Conservation (phyloP, 2,113 vertebrate species). For the Chloropsis cyanopogon region DNA sequence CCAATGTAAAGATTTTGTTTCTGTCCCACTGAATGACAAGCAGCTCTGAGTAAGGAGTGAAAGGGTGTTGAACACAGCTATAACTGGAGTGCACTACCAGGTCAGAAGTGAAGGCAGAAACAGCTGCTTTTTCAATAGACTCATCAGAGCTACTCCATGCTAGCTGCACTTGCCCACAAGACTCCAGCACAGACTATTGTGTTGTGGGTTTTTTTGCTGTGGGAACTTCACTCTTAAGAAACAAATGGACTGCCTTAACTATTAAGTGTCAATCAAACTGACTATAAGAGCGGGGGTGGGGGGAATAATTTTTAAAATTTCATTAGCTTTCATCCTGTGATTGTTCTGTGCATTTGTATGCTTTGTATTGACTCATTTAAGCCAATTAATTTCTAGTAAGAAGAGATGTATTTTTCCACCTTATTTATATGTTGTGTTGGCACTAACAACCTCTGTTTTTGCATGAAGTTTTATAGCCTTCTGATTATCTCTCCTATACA, state of each 20-base stretch:
- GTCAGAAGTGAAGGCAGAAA: constrained; percentile 63
- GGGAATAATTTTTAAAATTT: constrained; percentile 24
- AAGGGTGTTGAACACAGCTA: constrained; percentile 46
- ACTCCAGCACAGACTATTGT: constrained; percentile 70
- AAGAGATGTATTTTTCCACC: not conserved
- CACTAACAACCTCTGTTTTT: not conserved
- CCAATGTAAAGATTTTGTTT: constrained; percentile 29
- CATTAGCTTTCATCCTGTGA: constrained; percentile 61
- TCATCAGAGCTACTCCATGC: constrained; percentile 21
- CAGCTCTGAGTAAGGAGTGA: constrained; percentile 6
- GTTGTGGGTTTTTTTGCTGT: constrained; percentile 32
- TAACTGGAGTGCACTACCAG: constrained; percentile 2
- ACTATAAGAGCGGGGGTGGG: not conserved
- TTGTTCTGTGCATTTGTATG: constrained; percentile 5
- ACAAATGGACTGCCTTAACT: constrained; percentile 72
- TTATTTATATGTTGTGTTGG: not conserved
- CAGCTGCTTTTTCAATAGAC: constrained; percentile 68
- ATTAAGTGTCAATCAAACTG: constrained; percentile 73
- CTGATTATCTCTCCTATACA: not conserved
- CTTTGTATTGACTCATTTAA: constrained; percentile 54
- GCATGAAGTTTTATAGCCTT: not conserved
- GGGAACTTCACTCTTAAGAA: constrained; percentile 60
- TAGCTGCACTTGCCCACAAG: constrained; percentile 34
- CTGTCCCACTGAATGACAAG: constrained; percentile 30
- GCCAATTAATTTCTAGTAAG: constrained; percentile 32